Evolutionary conservation across 2,113 vertebrate species (phyloP).

Genomic region (Hemichromis elongatus): DNA sequence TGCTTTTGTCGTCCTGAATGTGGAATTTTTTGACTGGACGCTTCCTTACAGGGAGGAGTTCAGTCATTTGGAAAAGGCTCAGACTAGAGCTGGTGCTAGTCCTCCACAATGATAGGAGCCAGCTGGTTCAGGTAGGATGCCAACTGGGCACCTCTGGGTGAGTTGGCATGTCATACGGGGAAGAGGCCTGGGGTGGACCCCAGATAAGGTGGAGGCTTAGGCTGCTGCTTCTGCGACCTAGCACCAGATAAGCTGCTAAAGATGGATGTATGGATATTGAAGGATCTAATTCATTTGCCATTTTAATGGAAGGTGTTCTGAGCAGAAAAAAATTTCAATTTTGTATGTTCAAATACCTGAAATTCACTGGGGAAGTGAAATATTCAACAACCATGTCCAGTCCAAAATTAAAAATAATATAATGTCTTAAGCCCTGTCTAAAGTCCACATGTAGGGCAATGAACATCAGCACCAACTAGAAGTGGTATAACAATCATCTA

Average conservation of each 20-base stretch:
- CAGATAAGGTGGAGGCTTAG: neutral
- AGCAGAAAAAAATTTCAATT: neutral
- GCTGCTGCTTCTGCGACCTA: neutral
- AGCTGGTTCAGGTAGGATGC: neutral
- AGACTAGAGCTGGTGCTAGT: neutral
- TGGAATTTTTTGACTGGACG: neutral
- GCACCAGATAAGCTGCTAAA: neutral
- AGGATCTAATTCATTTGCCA: neutral
- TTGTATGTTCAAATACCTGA: neutral
- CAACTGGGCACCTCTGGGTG: neutral
- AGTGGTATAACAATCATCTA: neutral
- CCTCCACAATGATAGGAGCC: neutral
- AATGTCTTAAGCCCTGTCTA: neutral
- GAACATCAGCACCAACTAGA: neutral
- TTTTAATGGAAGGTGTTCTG: neutral
- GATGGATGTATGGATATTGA: neutral
- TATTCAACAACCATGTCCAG: accelerated
- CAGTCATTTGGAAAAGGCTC: neutral
- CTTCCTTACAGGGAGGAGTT: neutral
- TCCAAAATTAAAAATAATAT: neutral
- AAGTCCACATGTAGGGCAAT: neutral
- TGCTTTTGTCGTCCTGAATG: neutral
- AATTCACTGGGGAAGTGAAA: neutral
- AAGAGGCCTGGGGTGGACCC: neutral
- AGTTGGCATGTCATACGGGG: neutral